Evolutionary conservation across 2,113 vertebrate genomes (phyloP).

Genomic region (Eupsittula cactorum): DNA sequence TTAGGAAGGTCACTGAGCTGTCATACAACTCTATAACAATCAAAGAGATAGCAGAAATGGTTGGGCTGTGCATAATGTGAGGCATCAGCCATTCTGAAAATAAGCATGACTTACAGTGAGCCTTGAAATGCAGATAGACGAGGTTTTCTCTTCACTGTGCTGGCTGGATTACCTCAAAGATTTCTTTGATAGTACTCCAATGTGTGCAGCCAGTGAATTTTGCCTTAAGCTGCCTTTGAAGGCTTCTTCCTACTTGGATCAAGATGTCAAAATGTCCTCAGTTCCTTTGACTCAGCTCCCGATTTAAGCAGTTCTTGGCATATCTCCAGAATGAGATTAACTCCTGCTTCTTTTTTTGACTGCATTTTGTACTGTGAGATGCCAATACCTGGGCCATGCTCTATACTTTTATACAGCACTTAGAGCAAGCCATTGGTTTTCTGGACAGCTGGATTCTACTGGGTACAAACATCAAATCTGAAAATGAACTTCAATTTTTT

Average conservation of each 20-base stretch:
- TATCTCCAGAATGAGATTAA: conserved; percentile 44
- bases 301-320: conserved; percentile 36
- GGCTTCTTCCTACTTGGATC: conserved; percentile 67
- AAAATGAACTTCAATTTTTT: neutral
- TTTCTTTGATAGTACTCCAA: conserved; percentile 61
- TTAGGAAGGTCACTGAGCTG: neutral
- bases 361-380: neutral
- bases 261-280: conserved; percentile 67
- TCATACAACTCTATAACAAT: neutral
- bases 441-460: neutral
- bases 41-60: neutral
- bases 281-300: conserved; percentile 50
- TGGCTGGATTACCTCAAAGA: conserved; percentile 52
- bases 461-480: neutral
- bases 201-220: conserved; percentile 47
- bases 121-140: conserved; percentile 36
- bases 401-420: neutral
- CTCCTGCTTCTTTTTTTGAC: conserved; percentile 2
- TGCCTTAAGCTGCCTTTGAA: conserved; percentile 56
- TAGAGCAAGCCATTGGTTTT: neutral
- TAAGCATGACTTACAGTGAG: conserved; percentile 2
- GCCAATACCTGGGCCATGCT: neutral
- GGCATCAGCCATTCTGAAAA: conserved; percentile 13
- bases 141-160: conserved; percentile 36
- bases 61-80: neutral